Percentiles rank a stretch among this genome's conserved stretches.
phyloP scores from a whole-genome alignment of 2,797 vertebrate genomes.

The Salmo trutta region DNA sequence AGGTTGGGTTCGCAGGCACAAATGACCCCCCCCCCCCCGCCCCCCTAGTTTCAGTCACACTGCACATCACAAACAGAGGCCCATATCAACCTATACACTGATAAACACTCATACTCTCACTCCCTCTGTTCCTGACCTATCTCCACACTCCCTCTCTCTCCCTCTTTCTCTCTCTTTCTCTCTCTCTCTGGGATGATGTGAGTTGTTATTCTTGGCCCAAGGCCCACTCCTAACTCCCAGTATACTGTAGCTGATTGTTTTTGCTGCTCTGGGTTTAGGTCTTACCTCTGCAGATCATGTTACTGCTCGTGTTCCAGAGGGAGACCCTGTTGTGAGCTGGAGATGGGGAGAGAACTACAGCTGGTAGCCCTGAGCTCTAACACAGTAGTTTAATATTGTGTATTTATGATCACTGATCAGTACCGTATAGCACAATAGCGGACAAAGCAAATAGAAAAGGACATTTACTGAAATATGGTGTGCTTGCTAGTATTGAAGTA shows the following conservation, averaged over 20 bases:
- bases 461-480: too few species aligned
- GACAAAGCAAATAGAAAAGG: not conserved
- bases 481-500: too few species aligned
- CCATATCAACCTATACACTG: constrained; percentile 61
- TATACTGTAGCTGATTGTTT: constrained; percentile 75
- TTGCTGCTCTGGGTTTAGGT: constrained; percentile 68
- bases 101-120: constrained; percentile 59
- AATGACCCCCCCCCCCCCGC: constrained; percentile 56
- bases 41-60: constrained; percentile 49
- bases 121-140: constrained; percentile 25
- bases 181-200: constrained; percentile 46
- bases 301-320: constrained; percentile 55
- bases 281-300: constrained; percentile 69
- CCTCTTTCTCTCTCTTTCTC: not conserved
- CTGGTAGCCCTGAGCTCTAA: not conserved
- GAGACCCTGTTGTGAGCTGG: constrained; percentile 21
- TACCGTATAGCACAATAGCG: not conserved
- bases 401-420: not conserved
- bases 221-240: constrained; percentile 66
- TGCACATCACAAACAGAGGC: constrained; percentile 35
- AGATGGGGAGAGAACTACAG: constrained; percentile 5
- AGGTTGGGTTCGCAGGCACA: constrained; percentile 59
- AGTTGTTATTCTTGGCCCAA: constrained; percentile 70
- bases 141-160: not conserved
- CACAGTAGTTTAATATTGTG: not conserved